Evolutionary conservation across 2,113 vertebrate species (phyloP).

Genomic region (Nipponia nippon): DNA sequence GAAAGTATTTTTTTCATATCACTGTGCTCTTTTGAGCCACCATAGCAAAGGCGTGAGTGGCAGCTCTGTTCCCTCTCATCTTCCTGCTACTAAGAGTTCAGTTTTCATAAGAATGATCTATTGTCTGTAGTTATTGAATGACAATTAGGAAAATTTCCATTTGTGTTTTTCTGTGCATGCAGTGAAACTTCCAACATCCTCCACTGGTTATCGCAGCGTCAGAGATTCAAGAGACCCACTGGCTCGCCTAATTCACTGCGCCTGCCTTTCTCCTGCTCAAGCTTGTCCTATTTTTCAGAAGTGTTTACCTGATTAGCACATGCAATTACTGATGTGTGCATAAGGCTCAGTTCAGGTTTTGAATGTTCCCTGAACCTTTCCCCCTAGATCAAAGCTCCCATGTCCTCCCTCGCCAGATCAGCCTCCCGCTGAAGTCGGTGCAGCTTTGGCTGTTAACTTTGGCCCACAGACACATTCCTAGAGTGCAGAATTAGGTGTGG

Average conservation of each 20-base stretch:
- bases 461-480: background rate
- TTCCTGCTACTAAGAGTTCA: background rate
- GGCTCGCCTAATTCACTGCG: background rate
- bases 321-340: background rate
- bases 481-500: background rate
- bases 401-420: background rate
- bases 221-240: background rate
- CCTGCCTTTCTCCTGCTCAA: conserved; percentile 34
- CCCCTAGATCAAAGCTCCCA: conserved; percentile 36
- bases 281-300: conserved; percentile 1
- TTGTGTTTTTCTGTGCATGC: background rate
- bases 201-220: background rate
- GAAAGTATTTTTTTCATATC: background rate
- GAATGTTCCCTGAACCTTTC: conserved; percentile 32
- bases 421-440: conserved; percentile 3
- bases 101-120: background rate
- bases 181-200: background rate
- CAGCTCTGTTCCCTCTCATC: conserved; percentile 45
- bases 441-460: conserved; percentile 33
- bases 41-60: background rate
- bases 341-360: background rate
- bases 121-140: conserved; percentile 44
- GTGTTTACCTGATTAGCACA: conserved; percentile 45
- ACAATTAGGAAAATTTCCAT: conserved; percentile 43
- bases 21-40: background rate